Evolutionary conservation across 2,888 invertebrate species (phyloP), one percentile per base, ranked within the genome.

Genomic region (Podabrus alpinus): DNA sequence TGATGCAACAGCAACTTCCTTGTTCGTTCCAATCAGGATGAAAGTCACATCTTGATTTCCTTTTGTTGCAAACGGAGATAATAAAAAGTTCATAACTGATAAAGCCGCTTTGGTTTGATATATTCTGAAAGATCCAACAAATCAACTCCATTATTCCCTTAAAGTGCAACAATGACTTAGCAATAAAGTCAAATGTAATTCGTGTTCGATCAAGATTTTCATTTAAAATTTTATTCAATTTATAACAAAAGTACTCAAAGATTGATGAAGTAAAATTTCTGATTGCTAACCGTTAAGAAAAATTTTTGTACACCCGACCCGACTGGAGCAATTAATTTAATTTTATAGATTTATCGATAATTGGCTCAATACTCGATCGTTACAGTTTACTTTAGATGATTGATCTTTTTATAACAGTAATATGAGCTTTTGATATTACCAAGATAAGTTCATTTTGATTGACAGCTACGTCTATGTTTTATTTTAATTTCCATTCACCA

Each of bases 371-470:
- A 64, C 62, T 64, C 62, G 62, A 64, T 19, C 62, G 21, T 21
- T 64, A 64, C 62, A 75, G 76, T 74, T 78, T 77, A 76, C 77
- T 74, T 72, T 70, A n/a, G 66, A 59, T 69, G 61, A 72, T 75
- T 74, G 73, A 67, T 68, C 66, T 68, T 75, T 74, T 72, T 69
- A 71, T 72, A 68, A 64, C 75, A 67, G 78, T 79, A 78, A 79
- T 72, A 74, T 71, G 72, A 74, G 78, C 75, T 77, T 77, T 79
- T 77, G 78, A 77, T 79, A 70, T 72, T 67, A 13, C 66, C 15
- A 25, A 71, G 79, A 79, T 79, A 79, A 79, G 71, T 74, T 75
- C 74, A 71, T 62, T 73, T 73, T 79, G 79, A 79, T 77, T 78
- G 79, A 77, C 79, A 69, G 72, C 72, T 66, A 59, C 69, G 67